These are phyloP conservation scores for Hipparchia semele DNA, from an alignment of 2,888 invertebrate genomes.

Conservation along the genomic window DNA sequence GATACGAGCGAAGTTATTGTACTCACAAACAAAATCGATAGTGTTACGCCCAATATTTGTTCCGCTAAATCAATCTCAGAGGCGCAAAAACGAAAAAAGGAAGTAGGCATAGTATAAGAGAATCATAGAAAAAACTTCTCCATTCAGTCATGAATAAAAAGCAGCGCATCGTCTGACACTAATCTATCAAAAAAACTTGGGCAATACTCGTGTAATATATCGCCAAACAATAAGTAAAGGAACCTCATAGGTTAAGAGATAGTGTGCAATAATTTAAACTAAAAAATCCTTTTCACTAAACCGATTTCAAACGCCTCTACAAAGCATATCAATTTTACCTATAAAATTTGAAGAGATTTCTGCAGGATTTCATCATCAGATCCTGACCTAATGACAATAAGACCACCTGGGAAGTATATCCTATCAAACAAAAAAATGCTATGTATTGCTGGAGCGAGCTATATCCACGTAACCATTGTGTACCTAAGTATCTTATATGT, in stretches of 20 bases:
- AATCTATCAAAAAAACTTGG: constrained; percentile 54
- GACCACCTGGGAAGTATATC: no score
- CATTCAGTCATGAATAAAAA: constrained; percentile 35
- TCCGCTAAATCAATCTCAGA: constrained; percentile 17
- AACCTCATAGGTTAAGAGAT: constrained; percentile 35
- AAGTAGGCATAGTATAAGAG: constrained; percentile 12
- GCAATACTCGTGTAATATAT: constrained; percentile 40
- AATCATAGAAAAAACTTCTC: constrained; percentile 6
- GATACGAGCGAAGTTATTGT: neutral
- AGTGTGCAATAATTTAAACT: neutral
- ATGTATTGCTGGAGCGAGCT: no score
- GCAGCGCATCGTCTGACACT: constrained; percentile 54
- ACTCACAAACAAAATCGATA: constrained; percentile 18
- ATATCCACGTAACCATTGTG: no score
- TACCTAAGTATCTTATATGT: no score
- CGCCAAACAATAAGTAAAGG: constrained; percentile 47
- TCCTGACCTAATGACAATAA: no score
- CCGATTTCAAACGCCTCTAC: no score
- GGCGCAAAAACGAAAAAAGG: constrained; percentile 13
- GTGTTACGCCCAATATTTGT: constrained; percentile 21
- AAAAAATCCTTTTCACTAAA: no score
- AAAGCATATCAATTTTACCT: no score
- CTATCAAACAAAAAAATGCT: no score
- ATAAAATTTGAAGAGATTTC: no score
- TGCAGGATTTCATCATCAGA: no score